Conservation (phyloP, 2,888 invertebrate species). For the Amiota minor region DNA sequence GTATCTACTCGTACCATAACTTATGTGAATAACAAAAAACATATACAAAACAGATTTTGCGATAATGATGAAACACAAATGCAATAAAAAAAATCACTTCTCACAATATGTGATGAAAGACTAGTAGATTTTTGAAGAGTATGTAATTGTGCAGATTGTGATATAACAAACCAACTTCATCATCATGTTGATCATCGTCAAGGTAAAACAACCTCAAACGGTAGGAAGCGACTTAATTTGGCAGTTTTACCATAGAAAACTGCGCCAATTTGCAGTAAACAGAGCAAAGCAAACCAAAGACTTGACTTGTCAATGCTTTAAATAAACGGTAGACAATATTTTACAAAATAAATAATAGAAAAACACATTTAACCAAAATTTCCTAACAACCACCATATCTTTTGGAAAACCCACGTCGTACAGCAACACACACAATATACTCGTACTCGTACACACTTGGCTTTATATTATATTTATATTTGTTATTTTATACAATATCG, state of each 20-base stretch:
- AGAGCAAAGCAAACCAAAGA: constrained; percentile 59
- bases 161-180: constrained; percentile 19
- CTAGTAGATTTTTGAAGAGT: neutral
- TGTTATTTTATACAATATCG: neutral
- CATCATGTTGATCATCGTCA: constrained; percentile 1
- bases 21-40: neutral
- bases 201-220: too few species aligned
- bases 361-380: constrained; percentile 5
- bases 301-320: neutral
- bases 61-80: constrained; percentile 19
- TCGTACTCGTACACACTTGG: constrained; percentile 9
- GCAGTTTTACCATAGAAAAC: constrained; percentile 6
- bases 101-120: neutral
- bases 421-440: neutral
- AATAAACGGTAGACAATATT: neutral
- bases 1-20: too few species aligned
- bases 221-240: too few species aligned
- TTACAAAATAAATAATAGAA: neutral
- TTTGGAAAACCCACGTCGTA: neutral
- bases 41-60: constrained; percentile 1
- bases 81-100: neutral
- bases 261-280: constrained; percentile 55
- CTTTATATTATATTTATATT: neutral
- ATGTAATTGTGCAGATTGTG: constrained; percentile 1
- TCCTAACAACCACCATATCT: neutral